Base-by-base conservation (phyloP, 2,113 vertebrate genomes). In the Rhodinocichla rosea region DNA sequence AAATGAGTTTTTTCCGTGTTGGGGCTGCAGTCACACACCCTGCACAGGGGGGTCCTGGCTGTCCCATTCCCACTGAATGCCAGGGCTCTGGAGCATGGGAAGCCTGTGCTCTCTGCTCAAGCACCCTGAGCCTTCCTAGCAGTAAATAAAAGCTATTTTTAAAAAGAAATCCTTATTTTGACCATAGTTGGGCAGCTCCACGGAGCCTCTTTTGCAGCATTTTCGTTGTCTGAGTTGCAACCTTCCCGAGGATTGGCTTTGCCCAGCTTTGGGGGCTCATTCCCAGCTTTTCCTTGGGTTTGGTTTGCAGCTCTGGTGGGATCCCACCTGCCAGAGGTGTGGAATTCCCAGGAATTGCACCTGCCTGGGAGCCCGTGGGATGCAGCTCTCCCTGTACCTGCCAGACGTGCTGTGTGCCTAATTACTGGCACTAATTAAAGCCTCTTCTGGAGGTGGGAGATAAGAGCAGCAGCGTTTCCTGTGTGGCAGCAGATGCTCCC, bases 401-500 rank as follows among this genome's bases (percentile, higher is more conserved):
- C 2, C 12, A 5, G 80, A 75, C 52, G 22, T 11, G 89, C 91
- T 22, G 89, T 22, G 89, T 49, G 77, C 91, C 87, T 96, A 95
- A 96, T 97, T 95, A 69, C 44, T 45, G 35, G 2, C 5, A 9
- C 49, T 89, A 95, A 96, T 92, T 96, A 92, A 87, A 93, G 9
- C 53, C 92, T 80, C 49, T 83, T 13, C 7, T 1, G 83, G 91
- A 90, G 83, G 92, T 90, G 86, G 45, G 5, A 7, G 85, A 4
- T 35, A 15, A 56, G 83, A 90, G 91, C 92, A n/a, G 75, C 1
- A 39, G 75, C 1, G 4, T 27, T 90, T 56, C 44, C 92, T 3
- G 42, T 0, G 26, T 1, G 68, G 59, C 20, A 47, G 79, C 79
- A 95, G 95, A 50, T 93, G 92, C 83, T 95, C 7, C 1, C 39